Base-by-base conservation (phyloP, 64 coral and sea anemone genomes). In the Actinia tenebrosa region DNA sequence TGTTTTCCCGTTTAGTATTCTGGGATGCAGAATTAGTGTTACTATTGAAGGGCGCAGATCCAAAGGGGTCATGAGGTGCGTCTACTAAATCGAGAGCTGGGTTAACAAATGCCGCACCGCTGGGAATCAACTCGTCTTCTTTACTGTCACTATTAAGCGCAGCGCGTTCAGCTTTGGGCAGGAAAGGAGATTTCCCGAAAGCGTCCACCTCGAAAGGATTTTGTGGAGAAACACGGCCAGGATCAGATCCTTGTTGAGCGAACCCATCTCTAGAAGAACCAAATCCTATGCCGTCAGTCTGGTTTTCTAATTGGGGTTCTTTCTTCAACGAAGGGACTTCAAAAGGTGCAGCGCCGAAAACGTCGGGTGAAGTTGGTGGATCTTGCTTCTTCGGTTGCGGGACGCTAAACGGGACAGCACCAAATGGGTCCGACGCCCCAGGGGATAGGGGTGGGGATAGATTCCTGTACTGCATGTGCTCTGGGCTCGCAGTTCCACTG, bases 31-130 rank as follows among this genome's bases (percentile, higher is more conserved):
- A 47, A 64, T 71, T 84, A 20, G 45, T 53, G n/a, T 86, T 86
- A 15, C 81, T 84, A n/a, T 91, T 91, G 18, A 91, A 91, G 0
- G 90, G 86, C 9, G 86, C 90, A 20, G 81, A 79, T 45, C 84
- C 78, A 82, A 91, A 91, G 25, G 90, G 90, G 30, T 91, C 90
- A 85, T 61, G 83, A 56, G 62, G 5, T 18, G 46, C 80, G 22
- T 91, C 90, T 19, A 87, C 42, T n/a, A 80, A 91, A 75, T 91
- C 85, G 7, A 79, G 71, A 1, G 84, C 89, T 3, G 89, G 89
- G 17, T 91, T 91, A 27, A 50, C 84, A 15, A 91, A 91, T 37
- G 84, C 84, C 8, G 84, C 8, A 20, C 27, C 17, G 2, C 7
- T 20, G 6, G 79, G 3, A 11, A 81, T 44, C 26, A 75, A 47